Evolutionary conservation across 1,140 invertebrate genomes (phyloP).

Genomic region (Papilio polyxenes): DNA sequence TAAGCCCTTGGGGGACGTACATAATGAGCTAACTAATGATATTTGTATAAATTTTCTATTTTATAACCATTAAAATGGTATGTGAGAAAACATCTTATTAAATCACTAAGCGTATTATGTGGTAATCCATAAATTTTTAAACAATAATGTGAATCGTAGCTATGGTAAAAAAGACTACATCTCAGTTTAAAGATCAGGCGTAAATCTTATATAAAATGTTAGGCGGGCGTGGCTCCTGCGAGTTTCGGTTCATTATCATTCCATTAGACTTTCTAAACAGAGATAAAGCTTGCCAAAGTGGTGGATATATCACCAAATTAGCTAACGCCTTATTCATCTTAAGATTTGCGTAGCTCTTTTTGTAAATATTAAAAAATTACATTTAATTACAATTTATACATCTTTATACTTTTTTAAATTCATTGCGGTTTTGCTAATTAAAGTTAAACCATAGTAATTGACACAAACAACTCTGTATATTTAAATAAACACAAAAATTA

Average conservation of each 20-base stretch:
- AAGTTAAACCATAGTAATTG: neutral
- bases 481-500: slow-evolving; percentile 2
- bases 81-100: no score
- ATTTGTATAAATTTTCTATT: no score
- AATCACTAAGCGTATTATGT: no score
- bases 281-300: neutral
- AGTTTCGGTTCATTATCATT: slow-evolving; percentile 1
- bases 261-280: slow-evolving; percentile 9
- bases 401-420: neutral
- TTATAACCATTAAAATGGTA: no score
- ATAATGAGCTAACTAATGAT: no score
- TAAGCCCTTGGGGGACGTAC: no score
- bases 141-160: neutral
- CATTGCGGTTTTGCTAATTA: neutral
- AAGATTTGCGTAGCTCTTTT: neutral
- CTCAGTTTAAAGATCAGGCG: neutral
- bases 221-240: neutral
- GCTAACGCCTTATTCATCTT: neutral
- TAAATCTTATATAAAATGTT: neutral
- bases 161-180: neutral
- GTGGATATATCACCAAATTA: neutral
- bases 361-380: neutral
- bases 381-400: no score
- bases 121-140: no score
- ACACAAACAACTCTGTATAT: neutral